phyloP scores from a whole-genome alignment of 1,140 invertebrate genomes.

The Drosophila oshimai region DNA sequence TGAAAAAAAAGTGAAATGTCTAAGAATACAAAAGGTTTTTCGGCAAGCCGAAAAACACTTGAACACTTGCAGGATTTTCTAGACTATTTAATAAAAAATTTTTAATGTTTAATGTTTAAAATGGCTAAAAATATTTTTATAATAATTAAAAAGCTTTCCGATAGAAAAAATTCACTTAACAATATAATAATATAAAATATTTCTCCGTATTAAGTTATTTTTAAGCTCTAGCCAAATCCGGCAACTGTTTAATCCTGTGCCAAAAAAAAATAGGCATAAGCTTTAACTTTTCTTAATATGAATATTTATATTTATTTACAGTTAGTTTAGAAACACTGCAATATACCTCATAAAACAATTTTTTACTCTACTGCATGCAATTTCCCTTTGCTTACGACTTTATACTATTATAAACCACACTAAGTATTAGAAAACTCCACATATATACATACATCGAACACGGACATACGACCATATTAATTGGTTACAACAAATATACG shows the following conservation, averaged over 20 bases:
- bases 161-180: too few relatives aligned
- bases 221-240: background rate
- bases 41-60: slow-evolving; percentile 1
- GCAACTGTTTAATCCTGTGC: background rate
- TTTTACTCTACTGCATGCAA: slow-evolving; percentile 49
- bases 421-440: slow-evolving; percentile 40
- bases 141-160: background rate
- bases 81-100: too few relatives aligned
- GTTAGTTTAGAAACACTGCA: slow-evolving; percentile 32
- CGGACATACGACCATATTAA: slow-evolving; percentile 26
- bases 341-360: slow-evolving; percentile 28
- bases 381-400: slow-evolving; percentile 62
- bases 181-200: too few relatives aligned
- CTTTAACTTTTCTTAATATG: slow-evolving; percentile 1
- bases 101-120: too few relatives aligned
- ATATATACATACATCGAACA: slow-evolving; percentile 13
- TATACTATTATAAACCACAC: slow-evolving; percentile 53
- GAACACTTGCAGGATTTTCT: slow-evolving; percentile 18
- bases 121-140: too few relatives aligned
- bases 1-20: slow-evolving; percentile 18
- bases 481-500: slow-evolving; percentile 22
- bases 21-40: background rate
- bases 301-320: slow-evolving; percentile 11
- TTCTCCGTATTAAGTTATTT: too few relatives aligned
- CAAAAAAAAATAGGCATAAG: slow-evolving; percentile 4